Conservation (phyloP, 1,140 invertebrate species). For the Drosophila nannoptera region DNA sequence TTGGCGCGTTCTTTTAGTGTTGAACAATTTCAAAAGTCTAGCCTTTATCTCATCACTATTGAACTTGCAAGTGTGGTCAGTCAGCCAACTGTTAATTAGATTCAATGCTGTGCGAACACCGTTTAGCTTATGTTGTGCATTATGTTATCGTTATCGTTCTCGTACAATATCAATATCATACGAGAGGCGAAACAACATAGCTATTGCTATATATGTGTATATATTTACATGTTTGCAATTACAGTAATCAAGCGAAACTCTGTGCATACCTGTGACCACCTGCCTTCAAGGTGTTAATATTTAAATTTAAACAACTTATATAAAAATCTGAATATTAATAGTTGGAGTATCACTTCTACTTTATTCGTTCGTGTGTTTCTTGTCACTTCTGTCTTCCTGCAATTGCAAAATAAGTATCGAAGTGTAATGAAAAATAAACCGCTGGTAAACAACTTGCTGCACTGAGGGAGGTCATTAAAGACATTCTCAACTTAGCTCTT, state of each 20-base stretch:
- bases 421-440: too few relatives aligned
- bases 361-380: slow-evolving; percentile 35
- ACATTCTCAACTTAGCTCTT: too few relatives aligned
- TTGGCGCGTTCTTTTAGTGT: too few relatives aligned
- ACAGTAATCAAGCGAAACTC: slow-evolving; percentile 13
- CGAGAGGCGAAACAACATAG: slow-evolving; percentile 8
- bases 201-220: slow-evolving; percentile 28
- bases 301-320: slow-evolving; percentile 24
- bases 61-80: neutral
- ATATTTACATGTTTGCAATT: slow-evolving; percentile 28
- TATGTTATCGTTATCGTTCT: neutral
- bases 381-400: neutral
- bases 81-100: neutral
- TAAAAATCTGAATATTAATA: slow-evolving; percentile 27
- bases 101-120: neutral
- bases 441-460: too few relatives aligned
- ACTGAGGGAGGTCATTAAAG: too few relatives aligned
- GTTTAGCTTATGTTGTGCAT: slow-evolving; percentile 3
- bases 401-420: neutral
- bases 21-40: too few relatives aligned
- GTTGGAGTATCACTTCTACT: slow-evolving; percentile 44
- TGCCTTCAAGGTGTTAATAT: neutral
- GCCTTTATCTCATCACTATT: too few relatives aligned
- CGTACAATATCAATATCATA: neutral
- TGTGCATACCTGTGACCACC: neutral